A percentile compares a stretch with the other conserved stretches of the same genome.
These are phyloP conservation scores for Gasteruption jaculator DNA, from an alignment of 2,888 invertebrate species.

Conservation along the genomic window DNA sequence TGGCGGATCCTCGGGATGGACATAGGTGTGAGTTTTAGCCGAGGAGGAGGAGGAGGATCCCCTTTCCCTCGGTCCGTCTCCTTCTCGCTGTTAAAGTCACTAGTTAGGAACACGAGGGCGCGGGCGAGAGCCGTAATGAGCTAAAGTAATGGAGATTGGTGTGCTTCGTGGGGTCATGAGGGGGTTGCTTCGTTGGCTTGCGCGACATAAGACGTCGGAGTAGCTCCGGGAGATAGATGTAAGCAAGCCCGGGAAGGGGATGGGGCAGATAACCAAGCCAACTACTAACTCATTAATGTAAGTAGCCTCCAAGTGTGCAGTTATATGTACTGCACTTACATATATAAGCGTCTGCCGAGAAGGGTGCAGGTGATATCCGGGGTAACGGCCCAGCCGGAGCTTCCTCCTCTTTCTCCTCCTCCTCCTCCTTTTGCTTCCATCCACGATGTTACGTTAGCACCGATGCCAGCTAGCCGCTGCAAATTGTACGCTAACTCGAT, in stretches of 20 bases:
- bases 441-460: too few relatives aligned
- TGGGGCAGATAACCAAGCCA: conserved; percentile 24
- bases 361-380: too few relatives aligned
- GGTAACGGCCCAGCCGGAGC: too few relatives aligned
- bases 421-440: too few relatives aligned
- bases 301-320: conserved; percentile 35
- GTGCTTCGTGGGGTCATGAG: conserved; percentile 25
- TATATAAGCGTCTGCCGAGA: too few relatives aligned
- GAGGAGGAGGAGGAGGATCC: not conserved
- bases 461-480: conserved; percentile 23
- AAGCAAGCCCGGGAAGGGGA: conserved; percentile 14
- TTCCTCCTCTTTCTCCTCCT: too few relatives aligned
- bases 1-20: conserved; percentile 10
- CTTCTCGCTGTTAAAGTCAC: conserved; percentile 12
- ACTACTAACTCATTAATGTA: conserved; percentile 41
- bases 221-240: conserved; percentile 16
- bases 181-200: conserved; percentile 5
- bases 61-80: not conserved
- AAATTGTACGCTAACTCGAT: conserved; percentile 35
- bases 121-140: conserved; percentile 34
- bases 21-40: conserved; percentile 3
- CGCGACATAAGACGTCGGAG: conserved; percentile 9
- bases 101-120: too few relatives aligned
- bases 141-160: conserved; percentile 45
- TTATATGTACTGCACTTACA: not conserved